Evolutionary conservation across 2,888 invertebrate genomes (phyloP), one percentile per base, ranked within the genome.

Genomic region (Eledona agricola): DNA sequence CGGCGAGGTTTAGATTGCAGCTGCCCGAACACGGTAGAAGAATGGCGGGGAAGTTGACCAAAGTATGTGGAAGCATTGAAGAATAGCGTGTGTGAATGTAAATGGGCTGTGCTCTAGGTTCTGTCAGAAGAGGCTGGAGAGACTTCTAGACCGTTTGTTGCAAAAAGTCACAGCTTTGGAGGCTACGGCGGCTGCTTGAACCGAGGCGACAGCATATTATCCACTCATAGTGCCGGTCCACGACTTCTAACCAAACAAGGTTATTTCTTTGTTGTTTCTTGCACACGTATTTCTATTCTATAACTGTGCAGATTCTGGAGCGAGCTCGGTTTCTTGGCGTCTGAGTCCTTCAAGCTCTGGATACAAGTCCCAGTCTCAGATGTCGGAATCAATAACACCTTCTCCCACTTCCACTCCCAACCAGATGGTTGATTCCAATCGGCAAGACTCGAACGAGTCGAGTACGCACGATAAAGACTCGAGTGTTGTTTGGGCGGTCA

Each of bases 111-210:
- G 12, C 15, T 13, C 1, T 7, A 82, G 83, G 83, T 82, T 0
- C 83, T 83, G 51, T 83, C 83, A 0, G 74, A 83, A 37, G 84
- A 84, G 62, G 73, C 72, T 2, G 74, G 73, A 12, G 77, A 75
- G 56, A 69, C 76, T 3, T 59, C 71, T 59, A 73, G 79, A 66
- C 82, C 74, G 66, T 83, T 83, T 7, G 86, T 89, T 28, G 87
- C 88, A 31, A 91, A 91, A 74, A 90, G 93, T 37, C 92, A 90
- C 78, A 93, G 92, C 75, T 95, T 94, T 70, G 92, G 91, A 5
- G 93, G 91, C 1, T 91, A 91, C 71, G 75, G 80, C 59, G 78
- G 81, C 12, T 72, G 76, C 7, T 66, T 80, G 1, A 75, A 75
- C 9, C 80, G 86, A 17, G 85, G 84, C 4, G 88, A 87, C 65